A percentile compares a stretch with the other conserved stretches of the same genome.
phyloP scores from a whole-genome alignment of 2,888 invertebrate species.

The Augiades crinisus region DNA sequence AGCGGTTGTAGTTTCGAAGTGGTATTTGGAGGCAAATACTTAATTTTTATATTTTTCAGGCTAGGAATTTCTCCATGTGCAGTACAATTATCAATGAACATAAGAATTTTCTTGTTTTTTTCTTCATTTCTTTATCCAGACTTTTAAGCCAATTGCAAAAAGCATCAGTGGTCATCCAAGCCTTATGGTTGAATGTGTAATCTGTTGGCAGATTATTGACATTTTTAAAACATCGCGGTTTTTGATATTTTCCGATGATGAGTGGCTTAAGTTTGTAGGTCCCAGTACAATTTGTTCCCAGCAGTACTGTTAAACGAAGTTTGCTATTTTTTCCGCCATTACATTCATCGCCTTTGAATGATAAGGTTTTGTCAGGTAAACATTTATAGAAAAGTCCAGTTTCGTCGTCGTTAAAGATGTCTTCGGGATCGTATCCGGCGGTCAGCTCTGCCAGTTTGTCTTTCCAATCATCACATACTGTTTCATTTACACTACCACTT shows the following conservation, averaged over 20 bases:
- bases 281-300: conserved; percentile 32
- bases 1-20: conserved; percentile 33
- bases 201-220: conserved; percentile 26
- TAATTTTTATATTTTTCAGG: conserved; percentile 34
- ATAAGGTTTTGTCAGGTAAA: conserved; percentile 33
- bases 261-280: conserved; percentile 34
- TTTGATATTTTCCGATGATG: conserved; percentile 33
- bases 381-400: conserved; percentile 32
- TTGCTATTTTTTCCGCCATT: conserved; percentile 32
- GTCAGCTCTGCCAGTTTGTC: conserved; percentile 21
- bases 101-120: conserved; percentile 34
- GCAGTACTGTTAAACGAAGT: conserved; percentile 33
- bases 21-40: conserved; percentile 33
- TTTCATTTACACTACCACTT: conserved; percentile 30
- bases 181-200: conserved; percentile 28
- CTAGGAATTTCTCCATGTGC: conserved; percentile 32
- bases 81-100: conserved; percentile 35
- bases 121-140: conserved; percentile 33
- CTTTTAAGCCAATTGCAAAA: conserved; percentile 35
- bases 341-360: conserved; percentile 35
- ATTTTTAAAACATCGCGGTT: conserved; percentile 32
- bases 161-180: conserved; percentile 32
- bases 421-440: conserved; percentile 21
- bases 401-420: conserved; percentile 27
- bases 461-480: conserved; percentile 28